These are phyloP conservation scores for Oryctes rhinoceros DNA, from an alignment of 1,140 invertebrate genomes.

Conservation along the genomic window DNA sequence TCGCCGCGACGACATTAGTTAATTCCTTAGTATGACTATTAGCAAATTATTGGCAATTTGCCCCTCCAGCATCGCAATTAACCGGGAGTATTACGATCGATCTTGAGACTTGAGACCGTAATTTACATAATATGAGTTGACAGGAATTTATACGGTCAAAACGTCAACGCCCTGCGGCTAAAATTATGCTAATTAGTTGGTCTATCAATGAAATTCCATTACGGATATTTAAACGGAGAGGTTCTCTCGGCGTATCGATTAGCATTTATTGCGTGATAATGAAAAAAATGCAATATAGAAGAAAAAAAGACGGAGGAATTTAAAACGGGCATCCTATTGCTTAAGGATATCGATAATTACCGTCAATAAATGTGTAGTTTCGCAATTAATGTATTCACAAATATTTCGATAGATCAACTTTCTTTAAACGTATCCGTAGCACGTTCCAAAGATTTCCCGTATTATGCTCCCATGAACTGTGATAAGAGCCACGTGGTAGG, in stretches of 20 bases:
- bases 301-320: not conserved
- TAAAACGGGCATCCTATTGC: not conserved
- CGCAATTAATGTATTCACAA: no score
- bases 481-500: no score
- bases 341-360: not conserved
- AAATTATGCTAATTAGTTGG: not conserved
- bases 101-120: not conserved
- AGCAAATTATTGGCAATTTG: constrained; percentile 23
- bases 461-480: no score
- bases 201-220: constrained; percentile 8
- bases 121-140: constrained; percentile 26
- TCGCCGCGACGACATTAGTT: not conserved
- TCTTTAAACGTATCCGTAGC: no score
- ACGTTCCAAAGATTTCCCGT: no score
- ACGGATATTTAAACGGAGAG: not conserved
- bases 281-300: not conserved
- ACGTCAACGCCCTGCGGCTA: not conserved
- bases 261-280: constrained; percentile 16
- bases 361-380: no score
- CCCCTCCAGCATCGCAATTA: not conserved
- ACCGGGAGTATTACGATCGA: not conserved
- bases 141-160: constrained; percentile 16
- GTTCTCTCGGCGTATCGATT: not conserved
- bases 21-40: not conserved
- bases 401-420: no score